A percentile compares a stretch with the other conserved stretches of the same genome.
Conservation (phyloP, 2,797 vertebrate genomes). For the Nannoperca australis region DNA sequence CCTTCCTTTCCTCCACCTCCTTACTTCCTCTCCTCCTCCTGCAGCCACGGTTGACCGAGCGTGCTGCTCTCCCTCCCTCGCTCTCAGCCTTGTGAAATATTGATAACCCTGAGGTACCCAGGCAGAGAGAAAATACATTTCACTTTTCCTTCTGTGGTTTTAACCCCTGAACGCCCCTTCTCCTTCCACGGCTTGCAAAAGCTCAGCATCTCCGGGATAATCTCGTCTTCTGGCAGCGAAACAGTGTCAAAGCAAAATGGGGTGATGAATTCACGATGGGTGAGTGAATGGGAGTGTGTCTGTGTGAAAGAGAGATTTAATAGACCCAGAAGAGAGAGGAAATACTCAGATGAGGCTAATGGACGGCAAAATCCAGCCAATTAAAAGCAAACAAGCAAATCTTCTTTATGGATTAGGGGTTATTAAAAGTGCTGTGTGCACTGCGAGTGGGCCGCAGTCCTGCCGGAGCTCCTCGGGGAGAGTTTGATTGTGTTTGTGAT, state of each 20-base stretch:
- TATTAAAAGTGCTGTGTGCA: constrained; percentile 45
- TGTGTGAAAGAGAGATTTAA: constrained; percentile 13
- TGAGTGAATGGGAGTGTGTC: not conserved
- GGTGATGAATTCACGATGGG: constrained; percentile 8
- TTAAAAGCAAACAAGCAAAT: constrained; percentile 57
- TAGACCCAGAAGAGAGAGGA: not conserved
- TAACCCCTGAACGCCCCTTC: constrained; percentile 16
- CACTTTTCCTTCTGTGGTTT: constrained; percentile 29
- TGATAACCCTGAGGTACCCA: constrained; percentile 50
- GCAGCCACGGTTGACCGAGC: constrained; percentile 21
- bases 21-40: constrained; percentile 10
- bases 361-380: constrained; percentile 42
- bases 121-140: constrained; percentile 8
- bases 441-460: constrained; percentile 22
- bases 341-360: constrained; percentile 10
- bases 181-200: not conserved
- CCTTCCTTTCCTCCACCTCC: constrained; percentile 3
- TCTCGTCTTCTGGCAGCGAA: constrained; percentile 38
- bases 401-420: constrained; percentile 58
- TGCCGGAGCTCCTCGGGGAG: constrained; percentile 4
- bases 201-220: constrained; percentile 30
- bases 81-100: constrained; percentile 58
- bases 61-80: not conserved
- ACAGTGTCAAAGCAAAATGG: constrained; percentile 23
- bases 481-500: constrained; percentile 1